Base-by-base conservation (phyloP, 2,797 vertebrate genomes). In the Leptodactylus fallax region DNA sequence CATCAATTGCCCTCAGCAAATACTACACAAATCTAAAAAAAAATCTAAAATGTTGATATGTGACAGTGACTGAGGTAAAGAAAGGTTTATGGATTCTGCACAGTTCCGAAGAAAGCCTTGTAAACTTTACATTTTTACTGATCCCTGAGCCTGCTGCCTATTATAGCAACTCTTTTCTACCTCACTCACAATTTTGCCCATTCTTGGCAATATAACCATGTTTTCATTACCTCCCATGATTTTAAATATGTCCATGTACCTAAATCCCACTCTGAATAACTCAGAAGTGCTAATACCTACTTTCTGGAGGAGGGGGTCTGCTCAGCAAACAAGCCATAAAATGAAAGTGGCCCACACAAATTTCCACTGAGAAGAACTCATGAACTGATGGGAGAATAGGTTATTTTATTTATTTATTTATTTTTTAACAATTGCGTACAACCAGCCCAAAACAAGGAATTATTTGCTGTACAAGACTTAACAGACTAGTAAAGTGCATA, bases 161-260 rank as follows among this genome's bases (percentile, higher is more conserved):
- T 36, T 7, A 36, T 17, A 71, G 27, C 67, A 21, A 7, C 36
- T 45, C 21, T 10, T 51, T 51, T n/a, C 3, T 51, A 19, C 45
- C 71, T 74, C 71, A 4, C 45, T 74, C 19, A 49, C 45, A 49
- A n/a, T 74, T 51, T 74, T 11, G 9, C 19, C 71, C 11, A 6
- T 74, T 74, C 71, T 74, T 51, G 21, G 71, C 19, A 49, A 45
- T 6, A 10, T n/a, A 74, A 69, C 14, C 14, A 1, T 63, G 56
- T 80, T 80, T 80, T 79, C 25, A 79, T 79, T 60, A 60, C 78
- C 78, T 19, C 78, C 78, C 78, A 58, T 36, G 76, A 55, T 79
- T 79, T 79, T 36, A 36, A 79, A 79, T 25, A 25, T 58, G 17
- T 45, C 3, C 25, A 36, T 61, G 27, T 61, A 63, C 36, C 25